Percentiles rank a stretch among this genome's conserved stretches.
phyloP scores from a whole-genome alignment of 2,888 invertebrate species.

The Clostera curtula region DNA sequence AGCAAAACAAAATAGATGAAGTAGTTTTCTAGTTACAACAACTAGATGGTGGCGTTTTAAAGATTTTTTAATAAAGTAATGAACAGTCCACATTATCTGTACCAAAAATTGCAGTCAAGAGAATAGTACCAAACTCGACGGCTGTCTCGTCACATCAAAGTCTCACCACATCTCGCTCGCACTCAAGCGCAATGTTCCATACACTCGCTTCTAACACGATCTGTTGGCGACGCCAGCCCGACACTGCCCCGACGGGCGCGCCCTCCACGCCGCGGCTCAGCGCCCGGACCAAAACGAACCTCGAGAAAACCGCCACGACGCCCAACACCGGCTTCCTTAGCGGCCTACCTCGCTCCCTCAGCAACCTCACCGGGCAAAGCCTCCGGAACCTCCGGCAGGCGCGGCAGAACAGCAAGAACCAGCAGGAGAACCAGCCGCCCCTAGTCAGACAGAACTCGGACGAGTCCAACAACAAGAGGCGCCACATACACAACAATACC shows the following conservation, averaged over 20 bases:
- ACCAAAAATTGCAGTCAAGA: too few species aligned
- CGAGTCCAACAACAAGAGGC: constrained; percentile 33
- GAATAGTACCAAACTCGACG: too few species aligned
- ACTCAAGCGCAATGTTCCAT: constrained; percentile 14
- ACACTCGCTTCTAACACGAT: constrained; percentile 8
- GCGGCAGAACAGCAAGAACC: constrained; percentile 28
- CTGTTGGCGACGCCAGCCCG: constrained; percentile 1
- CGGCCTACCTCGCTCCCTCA: constrained; percentile 61
- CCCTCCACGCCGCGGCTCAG: constrained; percentile 8
- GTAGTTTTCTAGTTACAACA: too few species aligned
- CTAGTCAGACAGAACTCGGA: constrained; percentile 48
- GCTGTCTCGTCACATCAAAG: too few species aligned
- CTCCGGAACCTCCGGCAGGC: constrained; percentile 48
- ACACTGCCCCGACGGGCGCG: constrained; percentile 16
- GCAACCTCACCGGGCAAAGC: constrained; percentile 66
- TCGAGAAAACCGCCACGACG: constrained; percentile 18
- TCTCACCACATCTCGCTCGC: constrained; percentile 17
- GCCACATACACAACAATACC: constrained; percentile 46
- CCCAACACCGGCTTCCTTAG: constrained; percentile 53
- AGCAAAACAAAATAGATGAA: too few species aligned
- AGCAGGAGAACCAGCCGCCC: constrained; percentile 40
- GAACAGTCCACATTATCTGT: too few species aligned
- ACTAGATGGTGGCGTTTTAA: too few species aligned
- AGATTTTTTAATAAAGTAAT: too few species aligned
- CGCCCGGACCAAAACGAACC: neutral